These are phyloP conservation scores for Metalampra italica DNA, from an alignment of 2,888 invertebrate genomes.

Conservation along the genomic window DNA sequence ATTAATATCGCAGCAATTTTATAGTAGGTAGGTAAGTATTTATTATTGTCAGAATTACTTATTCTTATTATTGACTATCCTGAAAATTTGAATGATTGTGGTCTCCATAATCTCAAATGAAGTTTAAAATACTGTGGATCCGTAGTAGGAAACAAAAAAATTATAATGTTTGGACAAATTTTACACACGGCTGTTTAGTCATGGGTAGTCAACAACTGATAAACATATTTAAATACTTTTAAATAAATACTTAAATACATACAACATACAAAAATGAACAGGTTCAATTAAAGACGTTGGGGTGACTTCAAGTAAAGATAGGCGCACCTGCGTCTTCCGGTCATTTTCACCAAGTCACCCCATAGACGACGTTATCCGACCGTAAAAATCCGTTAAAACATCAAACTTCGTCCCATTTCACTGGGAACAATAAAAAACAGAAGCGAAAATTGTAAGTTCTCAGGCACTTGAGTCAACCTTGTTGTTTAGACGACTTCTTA, in stretches of 20 bases:
- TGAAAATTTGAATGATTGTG: no score
- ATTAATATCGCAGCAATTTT: background rate
- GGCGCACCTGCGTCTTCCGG: constrained; percentile 50
- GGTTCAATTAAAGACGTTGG: background rate
- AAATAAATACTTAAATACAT: no score
- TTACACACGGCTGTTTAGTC: no score
- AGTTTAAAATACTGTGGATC: background rate
- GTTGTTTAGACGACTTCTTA: constrained; percentile 26
- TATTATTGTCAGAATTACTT: no score
- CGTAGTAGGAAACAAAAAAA: no score
- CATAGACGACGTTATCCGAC: constrained; percentile 55
- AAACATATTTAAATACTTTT: no score
- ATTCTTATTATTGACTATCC: no score
- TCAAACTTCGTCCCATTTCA: background rate
- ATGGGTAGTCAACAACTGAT: no score
- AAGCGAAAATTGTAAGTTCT: constrained; percentile 10
- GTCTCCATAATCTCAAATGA: no score
- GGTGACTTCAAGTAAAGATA: background rate
- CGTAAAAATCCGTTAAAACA: constrained; percentile 67
- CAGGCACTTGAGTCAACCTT: constrained; percentile 19
- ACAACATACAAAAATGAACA: background rate
- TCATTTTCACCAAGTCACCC: constrained; percentile 30
- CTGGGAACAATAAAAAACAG: background rate
- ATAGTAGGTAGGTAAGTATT: background rate
- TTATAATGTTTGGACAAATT: no score